Base-by-base conservation (phyloP, 2,888 invertebrate genomes). In the Leuctra nigra region DNA sequence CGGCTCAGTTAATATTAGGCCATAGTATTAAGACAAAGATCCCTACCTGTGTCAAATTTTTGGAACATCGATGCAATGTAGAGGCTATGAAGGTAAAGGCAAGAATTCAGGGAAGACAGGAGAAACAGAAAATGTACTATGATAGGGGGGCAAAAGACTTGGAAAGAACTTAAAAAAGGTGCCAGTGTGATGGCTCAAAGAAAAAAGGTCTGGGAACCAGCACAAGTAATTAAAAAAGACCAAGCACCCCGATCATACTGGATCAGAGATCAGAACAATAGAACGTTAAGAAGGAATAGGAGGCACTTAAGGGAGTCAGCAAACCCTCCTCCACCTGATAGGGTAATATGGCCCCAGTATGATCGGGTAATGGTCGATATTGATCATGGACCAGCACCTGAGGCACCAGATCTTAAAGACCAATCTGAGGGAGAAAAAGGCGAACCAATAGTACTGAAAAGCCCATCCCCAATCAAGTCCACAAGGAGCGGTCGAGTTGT, bases 201-300 rank as follows among this genome's bases (percentile, higher is more conserved):
- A 33, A 11, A 16, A 20, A 29, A 29, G 4, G 16, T 29, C n/a
- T 47, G 47, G 47, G 47, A 47, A 25, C 47, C 47, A 24, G 47
- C 24, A 3, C 13, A 11, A 23, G 47, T 47, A 2, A 47, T 11
- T 24, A 24, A 11, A 13, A 11, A n/a, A 24, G 6, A 25, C 24
- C n/a, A 22, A n/a, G 25, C 47, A 24, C 47, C 47, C n/a, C 22
- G 47, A 23, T 48, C 48, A 16, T 48, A 48, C 29, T n/a, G 25
- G 29, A 20, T 48, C n/a, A 25, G 20, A 16, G 29, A 24, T 16
- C 16, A 25, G 16, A 14, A 48, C 2, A 20, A 20, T 14, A n/a
- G 14, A 29, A 29, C 33, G 14, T 20, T 29, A 9, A 48, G 48
- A 29, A 14, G 48, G n/a, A 48, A 48, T 18, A 25, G 48, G 2